Conservation (phyloP, 2,797 vertebrate genomes). For the Centropyge bicolor region DNA sequence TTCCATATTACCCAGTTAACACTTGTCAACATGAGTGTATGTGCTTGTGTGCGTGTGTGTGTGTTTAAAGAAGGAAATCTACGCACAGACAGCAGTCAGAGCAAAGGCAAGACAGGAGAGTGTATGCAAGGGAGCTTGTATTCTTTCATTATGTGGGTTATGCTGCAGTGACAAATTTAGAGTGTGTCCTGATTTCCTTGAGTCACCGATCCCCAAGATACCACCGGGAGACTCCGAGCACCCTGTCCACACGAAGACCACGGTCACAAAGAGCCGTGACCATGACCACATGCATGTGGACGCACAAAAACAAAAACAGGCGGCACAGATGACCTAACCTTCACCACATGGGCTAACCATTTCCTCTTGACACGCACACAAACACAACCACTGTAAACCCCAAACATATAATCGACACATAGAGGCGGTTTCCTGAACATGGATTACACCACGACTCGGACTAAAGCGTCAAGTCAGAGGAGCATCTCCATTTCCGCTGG, state of each 20-base stretch:
- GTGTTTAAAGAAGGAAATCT: constrained; percentile 48
- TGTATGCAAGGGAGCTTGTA: constrained; percentile 66
- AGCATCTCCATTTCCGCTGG: constrained; percentile 53
- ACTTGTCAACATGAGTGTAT: constrained; percentile 74
- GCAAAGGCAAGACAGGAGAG: constrained; percentile 39
- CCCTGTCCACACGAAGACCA: constrained; percentile 76
- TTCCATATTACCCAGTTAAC: constrained; percentile 77
- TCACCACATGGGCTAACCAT: constrained; percentile 72
- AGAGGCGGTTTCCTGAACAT: constrained; percentile 69
- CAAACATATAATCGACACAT: constrained; percentile 78
- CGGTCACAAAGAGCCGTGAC: constrained; percentile 55
- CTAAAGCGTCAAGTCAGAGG: constrained; percentile 42
- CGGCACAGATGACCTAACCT: constrained; percentile 57
- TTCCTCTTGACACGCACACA: constrained; percentile 73
- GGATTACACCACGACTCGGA: constrained; percentile 36
- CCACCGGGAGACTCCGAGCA: constrained; percentile 77
- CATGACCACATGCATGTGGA: constrained; percentile 49
- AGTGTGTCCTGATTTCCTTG: constrained; percentile 88
- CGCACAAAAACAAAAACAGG: constrained; percentile 44
- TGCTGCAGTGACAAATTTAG: constrained; percentile 89
- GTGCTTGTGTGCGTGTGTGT: constrained; percentile 42
- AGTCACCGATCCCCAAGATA: constrained; percentile 85
- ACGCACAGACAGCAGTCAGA: constrained; percentile 30
- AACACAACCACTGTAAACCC: constrained; percentile 71
- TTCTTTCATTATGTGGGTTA: constrained; percentile 88